phyloP scores from a whole-genome alignment of 2,888 invertebrate species.

The Thyatira batis region DNA sequence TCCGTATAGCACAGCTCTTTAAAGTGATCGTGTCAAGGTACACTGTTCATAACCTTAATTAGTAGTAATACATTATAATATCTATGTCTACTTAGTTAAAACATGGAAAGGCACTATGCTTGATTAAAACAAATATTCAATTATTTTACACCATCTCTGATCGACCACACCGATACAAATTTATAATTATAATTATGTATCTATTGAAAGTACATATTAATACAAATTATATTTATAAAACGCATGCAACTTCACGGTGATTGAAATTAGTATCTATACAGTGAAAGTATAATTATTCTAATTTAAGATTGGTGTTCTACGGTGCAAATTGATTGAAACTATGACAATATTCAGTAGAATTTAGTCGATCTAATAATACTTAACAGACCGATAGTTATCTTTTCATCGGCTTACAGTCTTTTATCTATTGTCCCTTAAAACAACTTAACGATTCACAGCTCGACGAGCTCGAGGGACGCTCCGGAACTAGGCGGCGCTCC shows the following conservation, averaged over 20 bases:
- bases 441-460: slow-evolving; percentile 60
- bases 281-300: slow-evolving; percentile 29
- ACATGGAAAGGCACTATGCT: slow-evolving; percentile 77
- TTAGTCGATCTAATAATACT: slow-evolving; percentile 36
- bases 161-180: slow-evolving; percentile 17
- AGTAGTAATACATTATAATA: slow-evolving; percentile 38
- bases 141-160: slow-evolving; percentile 18
- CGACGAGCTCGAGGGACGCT: slow-evolving; percentile 36
- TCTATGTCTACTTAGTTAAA: slow-evolving; percentile 53
- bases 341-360: slow-evolving; percentile 31
- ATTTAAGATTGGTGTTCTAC: slow-evolving; percentile 38
- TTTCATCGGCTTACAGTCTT: slow-evolving; percentile 57
- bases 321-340: slow-evolving; percentile 43
- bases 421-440: slow-evolving; percentile 57
- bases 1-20: slow-evolving; percentile 32
- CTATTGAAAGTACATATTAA: slow-evolving; percentile 15
- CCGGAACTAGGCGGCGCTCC: slow-evolving; percentile 23
- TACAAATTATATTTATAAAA: slow-evolving; percentile 21
- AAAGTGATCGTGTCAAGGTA: slow-evolving; percentile 33
- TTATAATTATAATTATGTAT: slow-evolving; percentile 16
- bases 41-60: slow-evolving; percentile 40
- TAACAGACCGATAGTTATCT: slow-evolving; percentile 40
- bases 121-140: slow-evolving; percentile 51
- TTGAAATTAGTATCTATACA: slow-evolving; percentile 25
- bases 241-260: slow-evolving; percentile 22